Evolutionary conservation across 1,140 invertebrate genomes (phyloP).

Genomic region (Halesus radiatus): DNA sequence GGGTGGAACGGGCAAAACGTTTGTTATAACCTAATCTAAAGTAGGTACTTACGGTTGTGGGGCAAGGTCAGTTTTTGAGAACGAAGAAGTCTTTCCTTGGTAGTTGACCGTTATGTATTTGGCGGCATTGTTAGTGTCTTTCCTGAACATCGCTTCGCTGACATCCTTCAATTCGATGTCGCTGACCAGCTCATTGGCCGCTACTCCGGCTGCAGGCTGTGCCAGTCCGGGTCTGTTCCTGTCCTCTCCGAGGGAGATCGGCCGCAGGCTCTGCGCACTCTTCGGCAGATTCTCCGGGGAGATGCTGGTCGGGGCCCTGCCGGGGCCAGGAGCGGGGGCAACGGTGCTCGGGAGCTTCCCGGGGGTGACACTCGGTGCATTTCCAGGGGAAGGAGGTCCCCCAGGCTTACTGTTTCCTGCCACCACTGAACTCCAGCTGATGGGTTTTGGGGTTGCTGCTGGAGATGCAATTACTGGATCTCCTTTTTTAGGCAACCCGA

Average conservation of each 20-base stretch:
- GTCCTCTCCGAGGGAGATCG: conserved; percentile 59
- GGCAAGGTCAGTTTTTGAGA: conserved; percentile 78
- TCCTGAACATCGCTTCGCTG: conserved; percentile 79
- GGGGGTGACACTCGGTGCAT: not conserved
- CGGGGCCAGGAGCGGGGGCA: too few relatives aligned
- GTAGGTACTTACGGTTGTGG: conserved; percentile 76
- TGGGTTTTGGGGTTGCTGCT: conserved; percentile 25
- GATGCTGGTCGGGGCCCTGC: not conserved
- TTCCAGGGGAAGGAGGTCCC: conserved; percentile 41
- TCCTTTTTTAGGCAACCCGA: conserved; percentile 15
- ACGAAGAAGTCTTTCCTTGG: conserved; percentile 79
- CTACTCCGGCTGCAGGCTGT: conserved; percentile 56
- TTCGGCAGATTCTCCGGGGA: conserved; percentile 57
- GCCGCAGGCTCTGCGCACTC: conserved; percentile 60
- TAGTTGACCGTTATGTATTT: conserved; percentile 77
- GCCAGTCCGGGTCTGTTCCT: conserved; percentile 48
- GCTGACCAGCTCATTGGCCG: conserved; percentile 63
- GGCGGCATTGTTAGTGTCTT: conserved; percentile 80
- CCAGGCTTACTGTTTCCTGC: conserved; percentile 44
- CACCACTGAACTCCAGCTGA: conserved; percentile 48
- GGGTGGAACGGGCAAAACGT: too few relatives aligned
- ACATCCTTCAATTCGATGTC: conserved; percentile 77
- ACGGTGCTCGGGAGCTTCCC: too few relatives aligned
- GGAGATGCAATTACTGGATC: conserved; percentile 7
- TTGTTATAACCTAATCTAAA: too few relatives aligned